These are phyloP conservation scores for Elanus axillaris DNA, from an alignment of 2,113 vertebrate genomes.

Conservation along the genomic window DNA sequence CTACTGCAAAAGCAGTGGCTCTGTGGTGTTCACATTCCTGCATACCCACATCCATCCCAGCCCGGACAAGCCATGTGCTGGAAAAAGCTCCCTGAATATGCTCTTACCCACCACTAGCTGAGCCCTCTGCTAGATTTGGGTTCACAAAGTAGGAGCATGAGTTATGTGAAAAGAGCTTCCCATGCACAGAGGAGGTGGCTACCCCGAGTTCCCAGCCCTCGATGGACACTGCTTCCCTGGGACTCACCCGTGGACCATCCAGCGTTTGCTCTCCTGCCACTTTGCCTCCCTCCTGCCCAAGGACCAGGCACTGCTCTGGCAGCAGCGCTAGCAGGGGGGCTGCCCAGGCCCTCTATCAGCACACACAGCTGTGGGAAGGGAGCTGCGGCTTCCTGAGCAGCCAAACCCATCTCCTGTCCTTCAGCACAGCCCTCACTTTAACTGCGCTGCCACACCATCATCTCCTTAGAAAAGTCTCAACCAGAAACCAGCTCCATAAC, in stretches of 20 bases:
- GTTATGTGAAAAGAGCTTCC: neutral
- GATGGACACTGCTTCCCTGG: neutral
- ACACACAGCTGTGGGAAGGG: neutral
- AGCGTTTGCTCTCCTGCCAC: neutral
- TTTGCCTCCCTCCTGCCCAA: neutral
- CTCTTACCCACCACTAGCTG: neutral
- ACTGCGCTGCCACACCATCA: neutral
- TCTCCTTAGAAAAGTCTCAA: neutral
- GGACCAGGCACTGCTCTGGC: neutral
- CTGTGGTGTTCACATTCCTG: neutral
- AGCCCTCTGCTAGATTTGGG: neutral
- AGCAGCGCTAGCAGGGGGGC: accelerated
- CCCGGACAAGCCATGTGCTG: accelerated
- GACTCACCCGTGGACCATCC: neutral
- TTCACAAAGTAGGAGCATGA: neutral
- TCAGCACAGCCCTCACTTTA: accelerated
- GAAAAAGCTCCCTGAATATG: neutral
- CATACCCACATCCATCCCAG: neutral
- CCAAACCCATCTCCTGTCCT: neutral
- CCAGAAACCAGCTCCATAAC: neutral
- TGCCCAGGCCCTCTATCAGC: neutral
- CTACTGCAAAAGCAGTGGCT: neutral
- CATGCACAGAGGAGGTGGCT: neutral
- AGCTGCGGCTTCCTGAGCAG: conserved; percentile 8
- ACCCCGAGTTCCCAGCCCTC: neutral